Evolutionary conservation across 2,113 vertebrate genomes (phyloP), one percentile per base, ranked within the genome.

Genomic region (Monopterus albus): DNA sequence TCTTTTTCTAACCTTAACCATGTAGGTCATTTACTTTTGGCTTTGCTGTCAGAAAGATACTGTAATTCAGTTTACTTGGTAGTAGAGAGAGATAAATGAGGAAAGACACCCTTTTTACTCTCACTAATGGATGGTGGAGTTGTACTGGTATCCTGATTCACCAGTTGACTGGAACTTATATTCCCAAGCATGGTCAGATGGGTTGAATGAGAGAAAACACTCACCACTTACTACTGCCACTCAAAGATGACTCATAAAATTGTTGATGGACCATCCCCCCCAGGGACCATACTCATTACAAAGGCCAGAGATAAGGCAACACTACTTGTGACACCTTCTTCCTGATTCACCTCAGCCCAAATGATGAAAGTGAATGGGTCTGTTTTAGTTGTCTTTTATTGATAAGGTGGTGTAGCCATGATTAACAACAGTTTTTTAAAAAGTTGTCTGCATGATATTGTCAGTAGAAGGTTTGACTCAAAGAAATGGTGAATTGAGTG

Each of bases 201-300:
- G 42, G 35, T 67, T 78, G 65, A 77, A 45, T 79, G 56, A 75
- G 40, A 68, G 43, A 75, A 75, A 78, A 42, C 9, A 39, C 35
- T 67, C 50, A 63, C 63, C 55, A 60, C 35, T 79, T 84, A 81
- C 43, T 7, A 21, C 51, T 65, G 71, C 66, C 83, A 69, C 35
- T 1, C 20, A 72, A 29, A 53, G 52, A 75, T 29, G 67, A 72
- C 76, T 83, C 82, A 87, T 89, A 70, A 85, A 85, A 88, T 78
- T 79, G 63, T 87, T 84, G 83, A 83, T 83, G 43, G 64, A 81
- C 61, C 26, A 38, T 61, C 72, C 51, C 46, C 79, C 60, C 59
- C 8, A 68, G 68, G 74, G 39, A 85, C 18, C 0, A 4, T 67
- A 87, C 60, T 75, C 75, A 87, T 67, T 40, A 28, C 29, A 43